Conservation (phyloP, 2,797 vertebrate species). For the Tokudaia tokunoshimensis region DNA sequence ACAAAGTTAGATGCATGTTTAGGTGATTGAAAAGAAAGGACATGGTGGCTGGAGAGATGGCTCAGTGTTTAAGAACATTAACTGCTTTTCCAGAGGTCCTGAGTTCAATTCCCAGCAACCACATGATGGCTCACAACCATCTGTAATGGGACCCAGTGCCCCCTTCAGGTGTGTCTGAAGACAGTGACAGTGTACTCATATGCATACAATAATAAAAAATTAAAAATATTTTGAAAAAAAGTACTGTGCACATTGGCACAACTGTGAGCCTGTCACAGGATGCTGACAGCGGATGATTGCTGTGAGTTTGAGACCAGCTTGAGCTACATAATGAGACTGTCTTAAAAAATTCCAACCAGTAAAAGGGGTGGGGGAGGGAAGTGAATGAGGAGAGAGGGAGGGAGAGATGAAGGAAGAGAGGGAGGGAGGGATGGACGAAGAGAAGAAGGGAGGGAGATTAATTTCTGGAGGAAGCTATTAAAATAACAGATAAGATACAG, state of each 20-base stretch:
- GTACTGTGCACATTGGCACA: too few species aligned
- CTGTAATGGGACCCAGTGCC: not conserved
- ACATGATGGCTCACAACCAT: not conserved
- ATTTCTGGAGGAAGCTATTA: not conserved
- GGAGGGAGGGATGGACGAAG: too few species aligned
- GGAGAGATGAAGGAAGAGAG: too few species aligned
- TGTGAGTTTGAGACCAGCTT: not conserved
- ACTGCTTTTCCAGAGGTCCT: not conserved
- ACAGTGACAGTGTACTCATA: not conserved
- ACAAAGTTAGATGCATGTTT: not conserved
- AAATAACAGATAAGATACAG: not conserved
- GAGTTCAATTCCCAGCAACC: not conserved
- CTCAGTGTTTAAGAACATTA: not conserved
- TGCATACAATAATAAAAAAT: too few species aligned
- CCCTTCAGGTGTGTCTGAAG: not conserved
- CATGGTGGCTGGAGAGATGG: not conserved
- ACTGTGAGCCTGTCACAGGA: not conserved
- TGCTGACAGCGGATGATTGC: not conserved
- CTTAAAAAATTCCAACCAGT: not conserved
- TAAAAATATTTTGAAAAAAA: too few species aligned
- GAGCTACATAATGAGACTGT: not conserved
- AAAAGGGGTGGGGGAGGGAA: not conserved
- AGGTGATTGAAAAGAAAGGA: constrained; percentile 39
- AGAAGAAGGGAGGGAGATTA: too few species aligned
- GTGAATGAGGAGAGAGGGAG: too few species aligned